Conservation (phyloP, 1,140 invertebrate species). For the Caerostris darwini region DNA sequence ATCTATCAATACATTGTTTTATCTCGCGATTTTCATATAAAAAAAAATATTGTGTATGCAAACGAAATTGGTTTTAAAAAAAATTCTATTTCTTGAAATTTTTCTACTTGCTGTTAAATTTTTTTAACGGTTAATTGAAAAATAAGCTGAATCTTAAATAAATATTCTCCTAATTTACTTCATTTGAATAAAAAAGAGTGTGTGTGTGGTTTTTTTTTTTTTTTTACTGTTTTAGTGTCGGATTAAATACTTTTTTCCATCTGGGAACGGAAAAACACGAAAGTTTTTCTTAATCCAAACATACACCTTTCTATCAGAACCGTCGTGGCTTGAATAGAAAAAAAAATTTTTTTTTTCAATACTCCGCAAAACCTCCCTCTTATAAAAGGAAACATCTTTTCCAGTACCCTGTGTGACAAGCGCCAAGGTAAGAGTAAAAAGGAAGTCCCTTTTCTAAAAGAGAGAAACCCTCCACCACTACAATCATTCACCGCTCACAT, state of each 20-base stretch:
- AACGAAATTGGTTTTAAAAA: too few relatives aligned
- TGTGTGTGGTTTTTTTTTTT: not conserved
- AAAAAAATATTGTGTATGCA: too few relatives aligned
- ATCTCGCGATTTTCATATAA: too few relatives aligned
- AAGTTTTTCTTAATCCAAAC: not conserved
- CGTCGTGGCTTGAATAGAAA: not conserved
- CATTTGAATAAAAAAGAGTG: too few relatives aligned
- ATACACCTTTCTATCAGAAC: slow-evolving; percentile 46
- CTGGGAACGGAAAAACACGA: not conserved
- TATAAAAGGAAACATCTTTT: slow-evolving; percentile 4
- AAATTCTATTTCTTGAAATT: too few relatives aligned
- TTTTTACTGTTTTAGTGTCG: not conserved
- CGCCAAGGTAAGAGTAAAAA: slow-evolving; percentile 9
- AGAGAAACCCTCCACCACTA: not conserved
- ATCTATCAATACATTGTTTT: too few relatives aligned
- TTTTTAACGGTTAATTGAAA: too few relatives aligned
- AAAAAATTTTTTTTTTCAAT: not conserved
- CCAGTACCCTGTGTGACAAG: not conserved
- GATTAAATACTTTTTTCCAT: not conserved
- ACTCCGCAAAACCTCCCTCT: not conserved
- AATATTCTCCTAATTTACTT: too few relatives aligned
- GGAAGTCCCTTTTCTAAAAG: slow-evolving; percentile 10
- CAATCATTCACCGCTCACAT: slow-evolving; percentile 44
- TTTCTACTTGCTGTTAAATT: too few relatives aligned
- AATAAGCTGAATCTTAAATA: too few relatives aligned